Evolutionary conservation across 2,888 invertebrate genomes (phyloP).

Genomic region (Diarsia brunnea): DNA sequence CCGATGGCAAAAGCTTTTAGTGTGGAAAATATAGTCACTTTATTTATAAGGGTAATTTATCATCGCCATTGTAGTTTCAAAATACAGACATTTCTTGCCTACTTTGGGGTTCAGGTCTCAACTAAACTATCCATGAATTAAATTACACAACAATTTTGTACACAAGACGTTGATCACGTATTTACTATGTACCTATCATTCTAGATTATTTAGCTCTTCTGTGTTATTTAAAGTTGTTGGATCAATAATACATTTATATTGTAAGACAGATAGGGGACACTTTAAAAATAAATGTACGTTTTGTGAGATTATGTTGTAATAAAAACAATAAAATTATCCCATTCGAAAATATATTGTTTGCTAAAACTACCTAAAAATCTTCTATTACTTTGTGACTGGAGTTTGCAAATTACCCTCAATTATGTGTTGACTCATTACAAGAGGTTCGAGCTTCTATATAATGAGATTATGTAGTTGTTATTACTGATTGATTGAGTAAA

Average conservation of each 20-base stretch:
- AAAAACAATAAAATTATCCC: neutral
- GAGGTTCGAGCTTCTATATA: neutral
- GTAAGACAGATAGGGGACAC: neutral
- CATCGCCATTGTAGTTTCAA: neutral
- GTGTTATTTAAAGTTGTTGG: neutral
- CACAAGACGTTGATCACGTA: neutral
- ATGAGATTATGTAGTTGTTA: slow-evolving; percentile 2
- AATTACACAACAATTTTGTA: neutral
- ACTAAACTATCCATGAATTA: neutral
- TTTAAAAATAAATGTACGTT: neutral
- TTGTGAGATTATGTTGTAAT: neutral
- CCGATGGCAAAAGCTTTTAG: slow-evolving; percentile 34
- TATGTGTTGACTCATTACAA: slow-evolving; percentile 3
- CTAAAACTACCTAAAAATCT: neutral
- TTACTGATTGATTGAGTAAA: neutral
- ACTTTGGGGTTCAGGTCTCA: neutral
- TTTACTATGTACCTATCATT: neutral
- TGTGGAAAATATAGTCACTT: slow-evolving; percentile 56
- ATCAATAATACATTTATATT: slow-evolving; percentile 13
- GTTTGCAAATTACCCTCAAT: slow-evolving; percentile 12
- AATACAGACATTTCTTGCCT: neutral
- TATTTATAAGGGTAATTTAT: slow-evolving; percentile 31
- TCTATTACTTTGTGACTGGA: neutral
- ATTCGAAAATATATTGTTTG: neutral
- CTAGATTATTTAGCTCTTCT: neutral